Evolutionary conservation across 2,113 vertebrate species (phyloP).

Genomic region (Coreoperca whiteheadi): DNA sequence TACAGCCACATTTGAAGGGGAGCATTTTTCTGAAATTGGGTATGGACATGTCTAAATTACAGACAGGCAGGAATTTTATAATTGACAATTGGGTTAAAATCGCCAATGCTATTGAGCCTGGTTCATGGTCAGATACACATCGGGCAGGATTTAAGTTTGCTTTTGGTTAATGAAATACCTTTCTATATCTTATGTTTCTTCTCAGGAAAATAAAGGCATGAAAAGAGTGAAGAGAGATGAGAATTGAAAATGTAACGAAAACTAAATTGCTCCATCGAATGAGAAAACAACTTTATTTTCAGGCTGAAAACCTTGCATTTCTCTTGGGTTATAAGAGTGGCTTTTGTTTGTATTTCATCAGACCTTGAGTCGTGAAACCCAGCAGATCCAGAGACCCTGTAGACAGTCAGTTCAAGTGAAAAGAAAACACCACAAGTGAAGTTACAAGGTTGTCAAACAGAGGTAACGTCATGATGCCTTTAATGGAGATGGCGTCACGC

Average conservation of each 20-base stretch:
- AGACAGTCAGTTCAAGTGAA: slow-evolving; percentile 23
- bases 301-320: slow-evolving; percentile 12
- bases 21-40: slow-evolving; percentile 39
- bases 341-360: slow-evolving; percentile 54
- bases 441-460: slow-evolving; percentile 58
- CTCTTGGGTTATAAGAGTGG: slow-evolving; percentile 31
- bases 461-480: slow-evolving; percentile 63
- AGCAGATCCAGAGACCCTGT: slow-evolving; percentile 32
- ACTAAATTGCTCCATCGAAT: slow-evolving; percentile 9
- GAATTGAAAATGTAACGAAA: neutral
- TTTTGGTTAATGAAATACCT: slow-evolving; percentile 47
- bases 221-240: neutral
- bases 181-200: slow-evolving; percentile 36
- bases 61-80: slow-evolving; percentile 24
- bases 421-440: slow-evolving; percentile 50
- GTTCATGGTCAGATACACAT: slow-evolving; percentile 28
- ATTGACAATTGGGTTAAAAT: slow-evolving; percentile 49
- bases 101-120: slow-evolving; percentile 19
- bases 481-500: slow-evolving; percentile 66
- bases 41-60: slow-evolving; percentile 43
- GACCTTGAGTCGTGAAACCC: slow-evolving; percentile 16
- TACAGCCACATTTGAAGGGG: slow-evolving; percentile 6
- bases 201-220: neutral
- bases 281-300: slow-evolving; percentile 30
- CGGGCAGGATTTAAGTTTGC: slow-evolving; percentile 41